Evolutionary conservation across 2,113 vertebrate genomes (phyloP), one percentile per base, ranked within the genome.

Genomic region (Oryzias woworae): DNA sequence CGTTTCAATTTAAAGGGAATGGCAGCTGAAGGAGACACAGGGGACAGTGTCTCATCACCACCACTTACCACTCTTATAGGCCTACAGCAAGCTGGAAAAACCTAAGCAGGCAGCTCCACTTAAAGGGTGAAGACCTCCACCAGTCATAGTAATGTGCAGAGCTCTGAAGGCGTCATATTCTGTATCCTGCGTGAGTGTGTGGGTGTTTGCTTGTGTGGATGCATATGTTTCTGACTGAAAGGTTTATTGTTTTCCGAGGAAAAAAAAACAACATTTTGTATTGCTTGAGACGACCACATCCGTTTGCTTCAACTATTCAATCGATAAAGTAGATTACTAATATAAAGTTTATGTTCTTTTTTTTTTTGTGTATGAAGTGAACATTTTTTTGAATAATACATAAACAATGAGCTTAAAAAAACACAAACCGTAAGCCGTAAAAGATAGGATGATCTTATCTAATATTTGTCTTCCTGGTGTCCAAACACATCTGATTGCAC

Each of bases 1-100:
- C 83, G 87, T 92, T 92, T 93, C 92, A 92, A 95, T 94, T 94
- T 94, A 92, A 92, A 91, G 85, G 92, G 90, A 91, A 93, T 91
- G 92, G 92, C 92, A 94, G 92, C 83, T 90, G 92, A 94, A 95
- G 85, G 92, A 92, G 93, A 84, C 92, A 91, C 91, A 68, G 88
- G 93, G 91, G 93, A 94, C 85, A 76, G 80, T 77, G 89, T 91
- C 92, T 92, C 90, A 90, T 91, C 90, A 88, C 85, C 83, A 54
- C 88, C 89, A 81, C 87, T 89, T 91, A 82, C 85, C 85, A 85
- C 89, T 83, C 89, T 88, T 85, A 78, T 80, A 82, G 84, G 74
- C 76, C 81, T 78, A 83, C 80, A 78, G 85, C 80, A 51, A 49
- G 71, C 51, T 59, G 74, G 82, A 79, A 75, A 83, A 84, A 79